A percentile compares a stretch with the other conserved stretches of the same genome.
Conservation (phyloP, 2,888 invertebrate genomes). For the Amblyjoppa proteus region DNA sequence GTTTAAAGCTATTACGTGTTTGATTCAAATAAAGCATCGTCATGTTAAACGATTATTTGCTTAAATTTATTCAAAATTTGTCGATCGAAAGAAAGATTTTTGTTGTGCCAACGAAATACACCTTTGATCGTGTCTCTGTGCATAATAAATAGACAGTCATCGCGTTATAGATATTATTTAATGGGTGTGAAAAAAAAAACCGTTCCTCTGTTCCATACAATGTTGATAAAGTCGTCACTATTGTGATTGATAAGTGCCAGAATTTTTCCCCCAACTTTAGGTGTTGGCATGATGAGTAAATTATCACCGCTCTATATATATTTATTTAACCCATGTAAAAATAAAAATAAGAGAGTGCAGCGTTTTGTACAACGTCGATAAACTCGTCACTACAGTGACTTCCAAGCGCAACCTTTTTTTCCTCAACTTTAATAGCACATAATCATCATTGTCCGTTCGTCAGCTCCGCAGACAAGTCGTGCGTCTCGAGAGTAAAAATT, state of each 20-base stretch:
- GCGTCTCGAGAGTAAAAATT: neutral
- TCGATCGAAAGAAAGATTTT: no score
- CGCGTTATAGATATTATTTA: no score
- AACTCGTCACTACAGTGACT: neutral
- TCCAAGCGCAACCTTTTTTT: conserved; percentile 8
- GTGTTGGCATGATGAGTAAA: neutral
- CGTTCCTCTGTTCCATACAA: no score
- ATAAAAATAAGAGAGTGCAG: no score
- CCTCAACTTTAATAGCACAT: conserved; percentile 15
- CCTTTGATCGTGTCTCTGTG: no score
- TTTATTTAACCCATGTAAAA: neutral
- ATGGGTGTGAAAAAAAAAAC: no score
- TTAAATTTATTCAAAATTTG: no score
- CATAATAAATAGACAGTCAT: no score
- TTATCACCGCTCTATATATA: neutral
- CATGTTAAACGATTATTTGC: no score
- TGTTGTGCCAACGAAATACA: no score
- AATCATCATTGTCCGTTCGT: conserved; percentile 3
- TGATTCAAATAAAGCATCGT: no score
- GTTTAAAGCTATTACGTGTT: no score
- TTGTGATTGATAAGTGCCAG: neutral
- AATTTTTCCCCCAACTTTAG: conserved; percentile 12
- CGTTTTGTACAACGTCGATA: neutral
- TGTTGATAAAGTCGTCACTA: neutral
- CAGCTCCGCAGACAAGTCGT: neutral